Percentiles rank a stretch among this genome's conserved stretches.
Evolutionary conservation across 2,113 vertebrate species (phyloP).

Genomic region (Cryptotis parvus): DNA sequence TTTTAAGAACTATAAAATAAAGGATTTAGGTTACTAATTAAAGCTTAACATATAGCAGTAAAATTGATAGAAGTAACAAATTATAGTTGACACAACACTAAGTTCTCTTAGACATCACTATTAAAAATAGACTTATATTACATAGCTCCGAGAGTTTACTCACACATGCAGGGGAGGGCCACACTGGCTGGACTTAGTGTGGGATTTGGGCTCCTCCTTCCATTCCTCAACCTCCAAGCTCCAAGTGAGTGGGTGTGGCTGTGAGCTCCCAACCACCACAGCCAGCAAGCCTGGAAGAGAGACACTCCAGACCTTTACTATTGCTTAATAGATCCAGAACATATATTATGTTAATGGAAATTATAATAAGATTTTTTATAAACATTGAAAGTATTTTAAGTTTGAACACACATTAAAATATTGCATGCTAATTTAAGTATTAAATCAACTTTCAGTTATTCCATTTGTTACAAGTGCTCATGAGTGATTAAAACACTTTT

Average conservation of each 20-base stretch:
- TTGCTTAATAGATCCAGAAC: background rate
- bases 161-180: too few relatives aligned
- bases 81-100: background rate
- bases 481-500: background rate
- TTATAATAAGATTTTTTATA: background rate
- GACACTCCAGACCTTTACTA: too few relatives aligned
- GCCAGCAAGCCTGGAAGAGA: too few relatives aligned
- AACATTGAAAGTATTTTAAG: background rate
- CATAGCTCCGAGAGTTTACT: too few relatives aligned
- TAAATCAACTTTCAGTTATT: background rate
- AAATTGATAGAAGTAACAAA: background rate
- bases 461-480: background rate
- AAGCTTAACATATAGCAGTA: background rate
- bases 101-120: background rate
- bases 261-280: too few relatives aligned
- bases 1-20: background rate
- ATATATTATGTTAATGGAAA: background rate
- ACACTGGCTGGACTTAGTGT: too few relatives aligned
- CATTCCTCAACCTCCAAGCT: too few relatives aligned
- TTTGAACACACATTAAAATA: conserved; percentile 24
- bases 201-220: too few relatives aligned
- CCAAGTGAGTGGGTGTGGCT: too few relatives aligned
- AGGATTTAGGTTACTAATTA: background rate
- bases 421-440: background rate
- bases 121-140: background rate